Evolutionary conservation across 2,113 vertebrate species (phyloP).

Genomic region (Passer domesticus): DNA sequence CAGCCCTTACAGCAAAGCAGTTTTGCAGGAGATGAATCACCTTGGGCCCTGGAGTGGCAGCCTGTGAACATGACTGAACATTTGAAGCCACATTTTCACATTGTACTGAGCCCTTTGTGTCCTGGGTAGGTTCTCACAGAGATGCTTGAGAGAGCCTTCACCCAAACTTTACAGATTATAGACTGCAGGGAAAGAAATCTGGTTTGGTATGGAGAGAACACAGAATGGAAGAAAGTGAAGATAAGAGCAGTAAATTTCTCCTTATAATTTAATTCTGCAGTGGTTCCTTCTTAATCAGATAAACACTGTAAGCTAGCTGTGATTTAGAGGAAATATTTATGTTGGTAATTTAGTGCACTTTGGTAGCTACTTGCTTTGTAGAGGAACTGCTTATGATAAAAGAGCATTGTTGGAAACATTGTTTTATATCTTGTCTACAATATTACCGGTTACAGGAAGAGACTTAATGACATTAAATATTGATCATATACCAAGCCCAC

Average conservation of each 20-base stretch:
- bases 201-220: neutral
- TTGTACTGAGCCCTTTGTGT: neutral
- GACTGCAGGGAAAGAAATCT: neutral
- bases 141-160: neutral
- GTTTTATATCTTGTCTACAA: neutral
- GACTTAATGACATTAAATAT: neutral
- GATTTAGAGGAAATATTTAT: neutral
- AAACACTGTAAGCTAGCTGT: neutral
- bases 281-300: neutral
- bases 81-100: neutral
- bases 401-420: neutral
- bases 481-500: neutral
- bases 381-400: neutral
- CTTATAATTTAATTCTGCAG: neutral
- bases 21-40: neutral
- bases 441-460: neutral
- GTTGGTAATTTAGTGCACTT: neutral
- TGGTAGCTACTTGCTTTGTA: neutral
- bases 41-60: neutral
- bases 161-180: neutral
- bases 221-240: neutral
- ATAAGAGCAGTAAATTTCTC: neutral
- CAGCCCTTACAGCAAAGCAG: neutral
- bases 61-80: neutral
- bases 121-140: neutral